Percentiles rank a stretch among this genome's conserved stretches.
Evolutionary conservation across 2,113 vertebrate species (phyloP).

Genomic region (Lucifuga dentata): DNA sequence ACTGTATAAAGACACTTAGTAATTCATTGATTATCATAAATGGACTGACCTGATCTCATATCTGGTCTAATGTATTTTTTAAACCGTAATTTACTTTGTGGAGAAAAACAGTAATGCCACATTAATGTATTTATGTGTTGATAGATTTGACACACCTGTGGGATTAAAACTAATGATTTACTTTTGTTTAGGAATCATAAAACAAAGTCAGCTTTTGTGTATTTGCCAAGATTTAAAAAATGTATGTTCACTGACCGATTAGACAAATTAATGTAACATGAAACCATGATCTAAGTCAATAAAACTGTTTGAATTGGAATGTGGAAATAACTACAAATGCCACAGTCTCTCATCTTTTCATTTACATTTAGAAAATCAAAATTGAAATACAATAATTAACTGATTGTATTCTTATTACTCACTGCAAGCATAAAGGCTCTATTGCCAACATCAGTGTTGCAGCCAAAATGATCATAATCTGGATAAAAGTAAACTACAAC

Average conservation of each 20-base stretch:
- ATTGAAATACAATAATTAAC: not conserved
- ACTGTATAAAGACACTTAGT: constrained; percentile 62
- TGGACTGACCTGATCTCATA: constrained; percentile 9
- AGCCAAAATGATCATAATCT: not conserved
- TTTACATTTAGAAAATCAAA: constrained; percentile 8
- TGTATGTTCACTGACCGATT: not conserved
- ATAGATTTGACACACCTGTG: not conserved
- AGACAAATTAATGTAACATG: not conserved
- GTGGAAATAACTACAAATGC: not conserved
- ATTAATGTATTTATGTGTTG: not conserved
- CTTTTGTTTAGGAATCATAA: not conserved
- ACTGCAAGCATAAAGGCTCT: too few species aligned
- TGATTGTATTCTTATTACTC: too few species aligned
- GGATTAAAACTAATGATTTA: not conserved
- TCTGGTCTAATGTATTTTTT: constrained; percentile 17
- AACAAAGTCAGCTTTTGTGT: constrained; percentile 1
- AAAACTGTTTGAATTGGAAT: not conserved
- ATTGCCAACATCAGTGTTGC: not conserved
- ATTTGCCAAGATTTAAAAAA: not conserved
- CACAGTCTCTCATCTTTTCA: not conserved
- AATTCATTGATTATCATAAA: constrained; percentile 21
- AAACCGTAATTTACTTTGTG: not conserved
- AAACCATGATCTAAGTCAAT: not conserved
- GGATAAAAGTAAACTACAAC: not conserved
- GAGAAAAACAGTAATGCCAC: not conserved